phyloP scores from a whole-genome alignment of 2,113 vertebrate genomes.

The Aythya baeri region DNA sequence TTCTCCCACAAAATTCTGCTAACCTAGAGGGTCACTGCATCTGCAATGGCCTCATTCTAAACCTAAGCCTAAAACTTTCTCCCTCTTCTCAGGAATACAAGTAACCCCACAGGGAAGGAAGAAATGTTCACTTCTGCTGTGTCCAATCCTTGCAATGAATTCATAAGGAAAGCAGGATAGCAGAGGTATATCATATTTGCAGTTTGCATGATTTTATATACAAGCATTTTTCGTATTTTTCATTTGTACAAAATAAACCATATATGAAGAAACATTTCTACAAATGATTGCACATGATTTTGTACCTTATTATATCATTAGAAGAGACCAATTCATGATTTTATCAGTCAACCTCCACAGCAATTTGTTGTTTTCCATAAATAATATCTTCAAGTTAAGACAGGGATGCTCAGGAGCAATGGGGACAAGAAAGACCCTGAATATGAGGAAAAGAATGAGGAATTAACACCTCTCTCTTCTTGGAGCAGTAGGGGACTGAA shows the following conservation, averaged over 20 bases:
- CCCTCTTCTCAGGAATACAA: not conserved
- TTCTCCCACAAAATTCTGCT: not conserved
- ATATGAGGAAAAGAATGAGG: rapidly evolving
- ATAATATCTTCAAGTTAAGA: not conserved
- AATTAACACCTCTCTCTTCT: not conserved
- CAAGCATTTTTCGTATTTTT: not conserved
- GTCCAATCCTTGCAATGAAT: not conserved
- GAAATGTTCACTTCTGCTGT: not conserved
- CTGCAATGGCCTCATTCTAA: not conserved
- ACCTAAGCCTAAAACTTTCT: not conserved
- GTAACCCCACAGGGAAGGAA: not conserved
- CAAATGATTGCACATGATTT: not conserved
- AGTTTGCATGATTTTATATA: not conserved
- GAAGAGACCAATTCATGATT: not conserved
- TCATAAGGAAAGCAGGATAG: not conserved
- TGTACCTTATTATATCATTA: not conserved
- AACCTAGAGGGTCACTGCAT: not conserved
- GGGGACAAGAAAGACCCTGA: rapidly evolving
- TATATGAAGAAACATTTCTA: not conserved
- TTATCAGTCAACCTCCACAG: not conserved
- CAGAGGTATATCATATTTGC: not conserved
- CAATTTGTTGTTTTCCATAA: not conserved
- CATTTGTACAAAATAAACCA: not conserved
- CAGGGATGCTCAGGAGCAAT: not conserved
- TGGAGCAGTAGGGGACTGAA: not conserved